Percentiles rank a stretch among this genome's conserved stretches.
Conservation (phyloP, 2,888 invertebrate species). For the Epinotia nisella region DNA sequence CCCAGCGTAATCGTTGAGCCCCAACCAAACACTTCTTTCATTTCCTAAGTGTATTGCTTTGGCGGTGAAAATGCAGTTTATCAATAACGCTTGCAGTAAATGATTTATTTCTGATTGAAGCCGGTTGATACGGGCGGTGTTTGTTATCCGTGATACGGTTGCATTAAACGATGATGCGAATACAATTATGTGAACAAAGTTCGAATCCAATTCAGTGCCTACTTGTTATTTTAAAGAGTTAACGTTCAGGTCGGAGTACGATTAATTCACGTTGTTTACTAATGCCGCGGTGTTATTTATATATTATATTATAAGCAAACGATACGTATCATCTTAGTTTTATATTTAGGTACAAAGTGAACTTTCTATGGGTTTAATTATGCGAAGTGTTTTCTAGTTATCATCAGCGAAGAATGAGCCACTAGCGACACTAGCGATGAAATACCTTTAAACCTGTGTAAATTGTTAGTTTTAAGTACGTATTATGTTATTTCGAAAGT, state of each 20-base stretch:
- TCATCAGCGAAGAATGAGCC: constrained; percentile 44
- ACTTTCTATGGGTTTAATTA: neutral
- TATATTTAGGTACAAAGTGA: constrained; percentile 5
- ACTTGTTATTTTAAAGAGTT: constrained; percentile 42
- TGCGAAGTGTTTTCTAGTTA: constrained; percentile 38
- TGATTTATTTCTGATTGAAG: constrained; percentile 40
- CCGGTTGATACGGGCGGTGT: constrained; percentile 9
- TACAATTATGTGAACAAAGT: constrained; percentile 35
- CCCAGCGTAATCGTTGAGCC: constrained; percentile 65
- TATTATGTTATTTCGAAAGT: constrained; percentile 5
- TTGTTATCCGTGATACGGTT: constrained; percentile 20
- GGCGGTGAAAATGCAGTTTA: constrained; percentile 65
- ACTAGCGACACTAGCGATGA: constrained; percentile 6
- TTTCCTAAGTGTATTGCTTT: constrained; percentile 78
- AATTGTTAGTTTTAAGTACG: too few species aligned
- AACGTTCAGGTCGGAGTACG: constrained; percentile 52
- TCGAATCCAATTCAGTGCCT: constrained; percentile 24
- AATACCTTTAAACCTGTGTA: too few species aligned
- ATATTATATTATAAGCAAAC: constrained; percentile 51
- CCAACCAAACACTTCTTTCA: constrained; percentile 67
- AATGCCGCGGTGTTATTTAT: constrained; percentile 53
- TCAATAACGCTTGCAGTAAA: constrained; percentile 46
- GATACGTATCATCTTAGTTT: constrained; percentile 51
- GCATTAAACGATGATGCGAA: constrained; percentile 13
- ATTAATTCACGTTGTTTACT: constrained; percentile 66